These are phyloP conservation scores for Tympanoctomys barrerae DNA, from an alignment of 2,797 vertebrate species.

Conservation along the genomic window DNA sequence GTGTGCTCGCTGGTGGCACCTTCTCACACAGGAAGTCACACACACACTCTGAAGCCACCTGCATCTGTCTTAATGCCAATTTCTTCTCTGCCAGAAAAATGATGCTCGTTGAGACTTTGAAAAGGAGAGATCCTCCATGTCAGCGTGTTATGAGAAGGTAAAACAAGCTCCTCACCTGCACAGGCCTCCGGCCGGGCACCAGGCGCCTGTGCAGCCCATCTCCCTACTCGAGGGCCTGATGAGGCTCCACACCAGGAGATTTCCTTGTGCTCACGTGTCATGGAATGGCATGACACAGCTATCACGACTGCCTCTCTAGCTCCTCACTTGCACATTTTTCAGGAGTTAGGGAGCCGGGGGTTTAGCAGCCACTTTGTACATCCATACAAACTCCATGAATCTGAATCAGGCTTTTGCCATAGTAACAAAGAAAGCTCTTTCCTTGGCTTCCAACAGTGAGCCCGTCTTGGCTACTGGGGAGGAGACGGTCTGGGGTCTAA, in stretches of 20 bases:
- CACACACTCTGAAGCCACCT: conserved; percentile 74
- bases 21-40: conserved; percentile 76
- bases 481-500: neutral
- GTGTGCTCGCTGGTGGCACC: conserved; percentile 19
- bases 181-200: conserved; percentile 51
- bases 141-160: conserved; percentile 82
- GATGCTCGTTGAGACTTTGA: conserved; percentile 61
- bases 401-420: conserved; percentile 23
- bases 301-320: conserved; percentile 58
- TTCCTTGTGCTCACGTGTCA: conserved; percentile 53
- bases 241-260: conserved; percentile 28
- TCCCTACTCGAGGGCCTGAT: conserved; percentile 61
- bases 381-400: neutral
- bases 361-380: neutral
- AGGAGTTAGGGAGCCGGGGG: neutral
- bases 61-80: conserved; percentile 65
- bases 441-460: neutral
- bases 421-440: neutral
- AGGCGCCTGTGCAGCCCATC: conserved; percentile 30
- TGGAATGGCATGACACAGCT: conserved; percentile 47
- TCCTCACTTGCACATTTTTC: conserved; percentile 61
- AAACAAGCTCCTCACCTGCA: conserved; percentile 7
- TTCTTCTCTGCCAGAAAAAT: conserved; percentile 71
- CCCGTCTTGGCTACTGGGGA: neutral
- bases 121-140: conserved; percentile 74